Evolutionary conservation across 1,140 invertebrate species (phyloP).

Genomic region (Musca domestica): DNA sequence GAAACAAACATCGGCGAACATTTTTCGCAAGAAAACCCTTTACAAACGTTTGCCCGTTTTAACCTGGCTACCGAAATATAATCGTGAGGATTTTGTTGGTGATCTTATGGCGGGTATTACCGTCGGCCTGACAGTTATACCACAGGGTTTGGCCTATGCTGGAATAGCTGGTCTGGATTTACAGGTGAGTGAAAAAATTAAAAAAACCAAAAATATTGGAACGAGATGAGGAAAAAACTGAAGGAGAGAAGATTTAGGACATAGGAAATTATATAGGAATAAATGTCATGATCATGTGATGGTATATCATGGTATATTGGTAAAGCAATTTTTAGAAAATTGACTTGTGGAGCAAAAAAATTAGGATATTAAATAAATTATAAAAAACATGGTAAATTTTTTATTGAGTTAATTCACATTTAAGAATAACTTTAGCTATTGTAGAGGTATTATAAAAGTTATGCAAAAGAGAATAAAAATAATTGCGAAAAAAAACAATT

Average conservation of each 20-base stretch:
- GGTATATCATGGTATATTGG: no score
- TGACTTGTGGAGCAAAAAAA: no score
- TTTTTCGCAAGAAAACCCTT: slow-evolving; percentile 63
- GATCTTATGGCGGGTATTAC: slow-evolving; percentile 85
- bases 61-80: slow-evolving; percentile 74
- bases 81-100: slow-evolving; percentile 61
- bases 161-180: slow-evolving; percentile 77
- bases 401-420: no score
- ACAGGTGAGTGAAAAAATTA: slow-evolving; percentile 43
- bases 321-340: no score
- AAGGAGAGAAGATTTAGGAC: not conserved
- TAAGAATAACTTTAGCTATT: no score
- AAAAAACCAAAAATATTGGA: not conserved
- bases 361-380: no score
- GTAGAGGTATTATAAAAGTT: no score
- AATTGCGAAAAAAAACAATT: no score
- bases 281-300: not conserved
- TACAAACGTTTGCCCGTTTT: slow-evolving; percentile 71
- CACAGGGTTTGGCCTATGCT: slow-evolving; percentile 80
- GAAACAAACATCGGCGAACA: slow-evolving; percentile 32
- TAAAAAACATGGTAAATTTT: no score
- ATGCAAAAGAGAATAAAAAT: no score
- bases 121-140: slow-evolving; percentile 80
- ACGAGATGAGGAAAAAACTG: not conserved
- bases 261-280: not conserved